Evolutionary conservation across 2,113 vertebrate species (phyloP).

Genomic region (Bos indicus): DNA sequence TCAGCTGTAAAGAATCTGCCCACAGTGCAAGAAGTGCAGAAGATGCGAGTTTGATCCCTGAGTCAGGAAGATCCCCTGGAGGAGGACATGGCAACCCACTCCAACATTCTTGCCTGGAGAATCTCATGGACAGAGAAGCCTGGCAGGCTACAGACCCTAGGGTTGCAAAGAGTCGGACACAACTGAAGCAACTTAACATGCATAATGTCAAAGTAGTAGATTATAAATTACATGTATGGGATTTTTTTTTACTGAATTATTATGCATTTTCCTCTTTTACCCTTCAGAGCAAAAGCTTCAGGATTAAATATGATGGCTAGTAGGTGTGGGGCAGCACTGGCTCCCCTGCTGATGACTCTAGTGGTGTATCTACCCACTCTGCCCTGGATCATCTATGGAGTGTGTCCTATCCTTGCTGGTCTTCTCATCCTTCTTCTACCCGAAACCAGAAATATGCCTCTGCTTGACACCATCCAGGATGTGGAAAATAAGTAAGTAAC

Average conservation of each 20-base stretch:
- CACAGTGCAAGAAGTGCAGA: not conserved
- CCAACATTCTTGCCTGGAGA: not conserved
- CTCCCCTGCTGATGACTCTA: conserved; percentile 57
- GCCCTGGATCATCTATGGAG: conserved; percentile 79
- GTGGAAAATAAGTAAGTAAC: not conserved
- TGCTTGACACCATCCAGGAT: not conserved
- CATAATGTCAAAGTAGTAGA: not conserved
- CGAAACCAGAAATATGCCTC: not conserved
- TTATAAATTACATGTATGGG: not conserved
- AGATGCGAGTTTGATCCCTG: not conserved
- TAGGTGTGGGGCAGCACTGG: conserved; percentile 78
- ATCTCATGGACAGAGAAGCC: not conserved
- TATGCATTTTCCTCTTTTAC: not conserved
- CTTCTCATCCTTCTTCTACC: conserved; percentile 38
- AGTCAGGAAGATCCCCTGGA: not conserved
- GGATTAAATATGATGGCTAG: conserved; percentile 79
- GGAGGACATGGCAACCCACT: not conserved
- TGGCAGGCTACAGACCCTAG: not conserved
- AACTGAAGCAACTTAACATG: not conserved
- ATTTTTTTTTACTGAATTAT: not conserved
- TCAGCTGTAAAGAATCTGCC: not conserved
- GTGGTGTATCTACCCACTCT: conserved; percentile 47
- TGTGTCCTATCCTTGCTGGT: conserved; percentile 73
- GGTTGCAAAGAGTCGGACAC: not conserved
- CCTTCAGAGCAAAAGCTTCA: conserved; percentile 79